These are phyloP conservation scores for Automeris io DNA, from an alignment of 2,888 invertebrate genomes.

Conservation along the genomic window DNA sequence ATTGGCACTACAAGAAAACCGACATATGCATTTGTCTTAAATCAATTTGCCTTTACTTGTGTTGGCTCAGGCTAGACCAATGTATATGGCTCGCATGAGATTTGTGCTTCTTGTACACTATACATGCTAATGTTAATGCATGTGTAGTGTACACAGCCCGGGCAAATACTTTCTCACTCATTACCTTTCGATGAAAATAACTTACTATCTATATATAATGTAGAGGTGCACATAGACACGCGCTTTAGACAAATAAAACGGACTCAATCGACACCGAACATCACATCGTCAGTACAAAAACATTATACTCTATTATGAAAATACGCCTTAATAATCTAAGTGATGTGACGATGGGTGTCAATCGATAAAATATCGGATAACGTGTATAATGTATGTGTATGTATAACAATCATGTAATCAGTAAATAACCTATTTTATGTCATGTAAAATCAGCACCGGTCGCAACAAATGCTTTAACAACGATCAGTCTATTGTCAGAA, in stretches of 20 bases:
- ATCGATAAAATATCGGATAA: slow-evolving; percentile 48
- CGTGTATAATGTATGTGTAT: slow-evolving; percentile 62
- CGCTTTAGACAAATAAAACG: slow-evolving; percentile 58
- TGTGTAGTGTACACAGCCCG: no score
- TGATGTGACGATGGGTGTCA: slow-evolving; percentile 43
- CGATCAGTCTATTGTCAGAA: slow-evolving; percentile 76
- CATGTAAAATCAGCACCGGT: slow-evolving; percentile 74
- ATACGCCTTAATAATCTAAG: slow-evolving; percentile 51
- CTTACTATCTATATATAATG: slow-evolving; percentile 22
- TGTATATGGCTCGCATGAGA: no score
- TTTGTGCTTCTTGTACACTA: no score
- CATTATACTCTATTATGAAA: slow-evolving; percentile 65
- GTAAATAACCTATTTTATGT: slow-evolving; percentile 73
- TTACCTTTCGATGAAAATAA: no score
- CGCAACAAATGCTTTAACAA: slow-evolving; percentile 74
- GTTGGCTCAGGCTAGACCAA: no score
- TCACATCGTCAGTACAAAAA: slow-evolving; percentile 54
- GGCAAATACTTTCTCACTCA: no score
- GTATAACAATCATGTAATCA: slow-evolving; percentile 70
- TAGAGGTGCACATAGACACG: slow-evolving; percentile 28
- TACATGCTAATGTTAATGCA: no score
- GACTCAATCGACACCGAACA: slow-evolving; percentile 42
- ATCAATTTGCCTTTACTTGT: no score
- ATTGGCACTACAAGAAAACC: no score
- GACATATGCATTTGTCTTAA: no score